Conservation (phyloP, 64 coral and sea anemone genomes). For the Dendrophyllia cribrosa region DNA sequence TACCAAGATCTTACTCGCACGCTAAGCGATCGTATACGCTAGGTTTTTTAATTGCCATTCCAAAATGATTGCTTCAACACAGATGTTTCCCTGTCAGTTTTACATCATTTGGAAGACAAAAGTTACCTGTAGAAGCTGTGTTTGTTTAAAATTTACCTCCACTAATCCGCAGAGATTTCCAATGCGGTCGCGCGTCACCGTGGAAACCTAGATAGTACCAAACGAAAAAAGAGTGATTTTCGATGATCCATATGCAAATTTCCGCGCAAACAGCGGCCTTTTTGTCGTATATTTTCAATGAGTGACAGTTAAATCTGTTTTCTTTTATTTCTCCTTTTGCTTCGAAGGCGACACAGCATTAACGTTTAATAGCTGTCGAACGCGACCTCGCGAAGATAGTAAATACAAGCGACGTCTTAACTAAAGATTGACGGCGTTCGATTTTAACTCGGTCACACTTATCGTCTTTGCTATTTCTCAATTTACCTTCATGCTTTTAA, state of each 20-base stretch:
- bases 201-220: not conserved
- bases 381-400: no score
- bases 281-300: not conserved
- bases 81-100: not conserved
- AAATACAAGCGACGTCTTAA: no score
- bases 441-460: not conserved
- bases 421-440: no score
- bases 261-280: not conserved
- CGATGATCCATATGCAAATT: slow-evolving; percentile 4
- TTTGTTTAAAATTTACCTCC: not conserved
- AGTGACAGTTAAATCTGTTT: slow-evolving; percentile 1
- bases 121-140: slow-evolving; percentile 23
- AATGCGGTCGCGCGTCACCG: not conserved
- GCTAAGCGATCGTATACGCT: no score
- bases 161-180: not conserved
- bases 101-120: not conserved
- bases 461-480: not conserved
- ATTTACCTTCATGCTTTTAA: slow-evolving; percentile 22
- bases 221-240: not conserved
- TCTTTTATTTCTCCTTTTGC: not conserved
- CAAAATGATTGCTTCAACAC: not conserved
- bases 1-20: no score
- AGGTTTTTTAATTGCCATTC: no score
- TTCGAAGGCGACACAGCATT: not conserved
- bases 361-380: slow-evolving; percentile 2